phyloP scores from a whole-genome alignment of 2,888 invertebrate species.

The Gymnocheta viridis region DNA sequence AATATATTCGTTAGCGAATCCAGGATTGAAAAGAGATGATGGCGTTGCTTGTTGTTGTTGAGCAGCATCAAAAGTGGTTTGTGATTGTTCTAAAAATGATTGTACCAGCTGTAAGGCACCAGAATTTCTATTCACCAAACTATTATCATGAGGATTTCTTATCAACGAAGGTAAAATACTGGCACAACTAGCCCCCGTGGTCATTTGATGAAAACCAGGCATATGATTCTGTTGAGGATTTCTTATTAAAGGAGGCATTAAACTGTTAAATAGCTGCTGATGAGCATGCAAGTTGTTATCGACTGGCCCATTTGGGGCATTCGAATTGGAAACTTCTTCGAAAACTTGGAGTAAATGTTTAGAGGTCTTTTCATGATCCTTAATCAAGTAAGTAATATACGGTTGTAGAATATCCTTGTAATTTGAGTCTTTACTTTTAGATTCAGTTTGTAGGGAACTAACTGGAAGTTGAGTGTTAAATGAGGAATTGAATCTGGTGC shows the following conservation, averaged over 20 bases:
- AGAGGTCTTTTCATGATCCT: slow-evolving; percentile 62
- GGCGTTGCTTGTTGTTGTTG: slow-evolving; percentile 16
- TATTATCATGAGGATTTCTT: slow-evolving; percentile 45
- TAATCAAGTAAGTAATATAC: slow-evolving; percentile 54
- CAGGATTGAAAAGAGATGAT: background rate
- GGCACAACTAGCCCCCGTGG: background rate
- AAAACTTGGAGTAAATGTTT: slow-evolving; percentile 55
- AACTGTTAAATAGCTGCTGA: slow-evolving; percentile 6
- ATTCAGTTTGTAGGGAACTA: background rate
- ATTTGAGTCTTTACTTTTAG: slow-evolving; percentile 38
- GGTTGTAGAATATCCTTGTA: slow-evolving; percentile 53
- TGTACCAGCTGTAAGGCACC: slow-evolving; percentile 57
- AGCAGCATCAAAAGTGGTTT: slow-evolving; percentile 9
- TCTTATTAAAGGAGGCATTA: slow-evolving; percentile 38
- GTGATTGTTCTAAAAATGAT: slow-evolving; percentile 50
- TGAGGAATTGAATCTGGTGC: slow-evolving; percentile 12
- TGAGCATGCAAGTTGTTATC: slow-evolving; percentile 20
- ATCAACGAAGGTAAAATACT: slow-evolving; percentile 43
- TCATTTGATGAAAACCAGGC: slow-evolving; percentile 37
- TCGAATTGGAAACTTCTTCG: slow-evolving; percentile 50
- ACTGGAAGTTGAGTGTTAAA: background rate
- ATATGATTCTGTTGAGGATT: slow-evolving; percentile 60
- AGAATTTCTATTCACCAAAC: slow-evolving; percentile 21
- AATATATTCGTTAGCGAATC: slow-evolving; percentile 44
- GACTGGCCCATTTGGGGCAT: background rate